A percentile compares a stretch with the other conserved stretches of the same genome.
phyloP scores from a whole-genome alignment of 2,888 invertebrate species.

The Pristionchus fissidentatus region DNA sequence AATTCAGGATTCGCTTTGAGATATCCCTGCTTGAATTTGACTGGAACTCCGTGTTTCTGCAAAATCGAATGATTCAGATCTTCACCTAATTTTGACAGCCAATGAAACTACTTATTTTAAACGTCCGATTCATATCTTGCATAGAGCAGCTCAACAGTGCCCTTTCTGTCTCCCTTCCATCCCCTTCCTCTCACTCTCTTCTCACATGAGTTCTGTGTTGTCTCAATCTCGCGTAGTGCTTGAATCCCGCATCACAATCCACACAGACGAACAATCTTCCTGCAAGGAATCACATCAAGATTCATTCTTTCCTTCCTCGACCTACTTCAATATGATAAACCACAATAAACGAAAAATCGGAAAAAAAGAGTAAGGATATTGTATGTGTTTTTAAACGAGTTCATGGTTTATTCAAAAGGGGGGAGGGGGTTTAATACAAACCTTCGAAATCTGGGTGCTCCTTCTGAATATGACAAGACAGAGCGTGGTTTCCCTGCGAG shows the following conservation, averaged over 20 bases:
- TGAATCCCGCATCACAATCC: constrained; percentile 20
- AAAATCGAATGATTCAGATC: not conserved
- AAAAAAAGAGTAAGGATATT: not conserved
- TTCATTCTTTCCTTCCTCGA: not conserved
- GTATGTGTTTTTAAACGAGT: no score
- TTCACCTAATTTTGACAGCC: no score
- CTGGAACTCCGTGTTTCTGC: constrained; percentile 44
- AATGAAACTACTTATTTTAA: no score
- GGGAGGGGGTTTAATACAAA: not conserved
- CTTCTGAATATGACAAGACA: constrained; percentile 37
- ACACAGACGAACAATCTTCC: constrained; percentile 14
- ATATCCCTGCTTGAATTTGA: constrained; percentile 46
- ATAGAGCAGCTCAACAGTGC: no score
- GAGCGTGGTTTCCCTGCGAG: constrained; percentile 46
- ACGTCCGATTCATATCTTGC: no score
- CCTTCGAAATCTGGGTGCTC: constrained; percentile 45
- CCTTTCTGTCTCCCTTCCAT: no score
- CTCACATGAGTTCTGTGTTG: constrained; percentile 43
- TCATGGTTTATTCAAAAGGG: no score
- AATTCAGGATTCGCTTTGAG: constrained; percentile 45
- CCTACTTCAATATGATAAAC: not conserved
- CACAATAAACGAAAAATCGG: not conserved
- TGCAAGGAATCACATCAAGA: not conserved
- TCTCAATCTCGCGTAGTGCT: constrained; percentile 45
- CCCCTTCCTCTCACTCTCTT: no score